A percentile compares a stretch with the other conserved stretches of the same genome.
Conservation (phyloP, 2,888 invertebrate species). For the Drosophila bunnanda region DNA sequence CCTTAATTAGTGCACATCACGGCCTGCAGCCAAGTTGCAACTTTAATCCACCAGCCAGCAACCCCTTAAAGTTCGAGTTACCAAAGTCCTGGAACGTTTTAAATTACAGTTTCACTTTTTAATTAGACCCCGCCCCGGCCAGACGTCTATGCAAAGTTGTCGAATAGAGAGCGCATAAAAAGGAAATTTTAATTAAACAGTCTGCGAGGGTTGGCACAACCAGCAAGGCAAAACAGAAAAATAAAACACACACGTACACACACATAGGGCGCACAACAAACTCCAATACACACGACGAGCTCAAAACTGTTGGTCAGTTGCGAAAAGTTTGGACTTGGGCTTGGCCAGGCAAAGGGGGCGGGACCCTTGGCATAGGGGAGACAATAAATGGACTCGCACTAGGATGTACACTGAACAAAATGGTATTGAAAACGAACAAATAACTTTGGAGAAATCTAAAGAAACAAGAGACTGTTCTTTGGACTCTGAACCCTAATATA, state of each 20-base stretch:
- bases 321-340: slow-evolving; percentile 30
- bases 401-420: slow-evolving; percentile 6
- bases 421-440: neutral
- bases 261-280: slow-evolving; percentile 10
- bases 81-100: slow-evolving; percentile 33
- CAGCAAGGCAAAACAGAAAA: slow-evolving; percentile 4
- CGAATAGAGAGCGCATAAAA: slow-evolving; percentile 42
- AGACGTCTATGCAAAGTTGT: slow-evolving; percentile 48
- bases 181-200: slow-evolving; percentile 52
- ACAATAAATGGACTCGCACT: slow-evolving; percentile 49
- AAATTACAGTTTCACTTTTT: slow-evolving; percentile 55
- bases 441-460: too few species aligned
- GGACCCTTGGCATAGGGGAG: slow-evolving; percentile 31
- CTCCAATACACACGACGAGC: slow-evolving; percentile 15
- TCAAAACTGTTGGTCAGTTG: slow-evolving; percentile 36
- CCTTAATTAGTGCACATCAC: slow-evolving; percentile 52
- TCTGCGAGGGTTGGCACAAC: slow-evolving; percentile 32
- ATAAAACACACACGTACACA: neutral
- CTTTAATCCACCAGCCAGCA: slow-evolving; percentile 17
- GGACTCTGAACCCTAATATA: neutral
- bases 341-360: slow-evolving; percentile 47
- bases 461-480: neutral
- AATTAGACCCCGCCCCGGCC: slow-evolving; percentile 40
- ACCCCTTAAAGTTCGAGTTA: slow-evolving; percentile 44
- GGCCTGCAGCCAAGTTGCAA: slow-evolving; percentile 29